Base-by-base conservation (phyloP, 2,113 vertebrate species). In the Forbesichthys agassizii region DNA sequence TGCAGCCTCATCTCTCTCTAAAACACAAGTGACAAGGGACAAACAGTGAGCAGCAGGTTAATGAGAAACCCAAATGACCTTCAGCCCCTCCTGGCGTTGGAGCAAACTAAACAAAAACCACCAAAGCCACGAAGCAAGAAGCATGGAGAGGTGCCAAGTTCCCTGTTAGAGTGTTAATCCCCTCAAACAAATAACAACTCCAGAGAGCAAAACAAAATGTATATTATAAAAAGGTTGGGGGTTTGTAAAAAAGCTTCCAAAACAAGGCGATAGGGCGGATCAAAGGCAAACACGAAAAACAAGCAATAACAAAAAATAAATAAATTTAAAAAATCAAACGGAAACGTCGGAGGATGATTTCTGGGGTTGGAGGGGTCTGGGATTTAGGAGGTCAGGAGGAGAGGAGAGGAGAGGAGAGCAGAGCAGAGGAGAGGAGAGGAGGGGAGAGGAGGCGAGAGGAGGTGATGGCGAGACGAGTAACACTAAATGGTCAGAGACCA, bases 1-100 rank as follows among this genome's bases (percentile, higher is more conserved):
- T 98, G 97, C 97, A 99, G 97, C 97, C 97, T 98, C 96, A 99
- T 97, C 96, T 96, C 95, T 95, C 94, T 99, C 97, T 99, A 99
- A 94, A 99, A 98, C 96, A 99, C 96, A 99, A 97, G 96, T 96
- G 95, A 98, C 91, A 92, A 89, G 91, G 96, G 95, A 97, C 95
- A 98, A 96, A 98, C 95, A 98, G 90, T 96, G 96, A 98, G 96
- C 95, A 97, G 90, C 92, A 94, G 96, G 96, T 99, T 99, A 99
- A 97, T 95, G 93, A 96, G 88, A 93, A 95, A 95, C 96, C 96
- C 94, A 94, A 84, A 95, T 94, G 93, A 95, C 88, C 85, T 89
- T 89, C 89, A 89, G 90, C 89, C 94, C 94, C 93, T 91, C 93
- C 93, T 92, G 94, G 94, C 89, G 85, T 92, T 93, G 88, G 86